Evolutionary conservation across 2,888 invertebrate species (phyloP), one percentile per base, ranked within the genome.

Genomic region (Cryptops parisi): DNA sequence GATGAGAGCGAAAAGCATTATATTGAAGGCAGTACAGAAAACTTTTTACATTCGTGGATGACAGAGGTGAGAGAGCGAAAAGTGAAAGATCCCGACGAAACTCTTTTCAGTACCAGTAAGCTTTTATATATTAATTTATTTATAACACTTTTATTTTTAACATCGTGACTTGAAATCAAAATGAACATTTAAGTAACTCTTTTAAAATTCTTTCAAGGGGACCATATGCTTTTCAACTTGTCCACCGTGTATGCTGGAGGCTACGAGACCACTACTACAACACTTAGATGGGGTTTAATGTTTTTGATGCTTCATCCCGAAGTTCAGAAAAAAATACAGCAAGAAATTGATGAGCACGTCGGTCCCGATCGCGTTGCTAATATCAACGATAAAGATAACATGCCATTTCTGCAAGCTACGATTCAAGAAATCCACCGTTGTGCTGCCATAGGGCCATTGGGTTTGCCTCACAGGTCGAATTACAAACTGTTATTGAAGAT

Each of bases 201-300:
- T 33, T 23, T 45, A 22, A 2, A 44, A 9, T 46, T 4, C 23
- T 24, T 6, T 23, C 25, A 21, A 48, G 48, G 38, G 9, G 15
- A 21, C 2, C 19, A 6, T 48, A 12, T 48, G 5, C 2, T 48
- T 3, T 22, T 19, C 39, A 48, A 48, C n/a, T 24, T 48, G 4
- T 21, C 27, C 21, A 19, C 38, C 2, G 48, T 48, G 9, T 48
- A 38, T 12, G 21, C 27, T 33, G 48, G 38, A 38, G 48, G 48
- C 12, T 48, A 48, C 23, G 48, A 48, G 25, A 48, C 48, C 3
- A 49, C 49, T 23, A 49, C 49, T 15, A 49, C 49, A 12, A 38
- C 39, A 5, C 49, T 49, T 22, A 21, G 38, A 19, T 48, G 48
- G 48, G 21, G 15, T 12, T 48, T 48, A 4, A 17, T 48, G 3